Base-by-base conservation (phyloP, 2,797 vertebrate genomes). In the Mus caroli region DNA sequence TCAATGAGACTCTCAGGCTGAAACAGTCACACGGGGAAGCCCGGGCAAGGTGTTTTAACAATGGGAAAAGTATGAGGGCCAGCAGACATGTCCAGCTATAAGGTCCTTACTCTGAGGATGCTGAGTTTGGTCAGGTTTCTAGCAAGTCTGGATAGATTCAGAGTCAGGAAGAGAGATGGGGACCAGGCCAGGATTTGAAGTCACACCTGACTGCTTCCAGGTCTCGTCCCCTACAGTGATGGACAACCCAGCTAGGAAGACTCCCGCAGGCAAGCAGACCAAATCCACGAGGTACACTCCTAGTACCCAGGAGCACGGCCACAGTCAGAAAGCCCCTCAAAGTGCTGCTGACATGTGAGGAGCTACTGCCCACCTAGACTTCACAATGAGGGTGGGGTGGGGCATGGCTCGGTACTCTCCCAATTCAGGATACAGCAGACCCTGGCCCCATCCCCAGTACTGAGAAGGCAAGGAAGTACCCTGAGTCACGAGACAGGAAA, bases 111-210 rank as follows among this genome's bases (percentile, higher is more conserved):
- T 73, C 56, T 20, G 2, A 22, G 37, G 26, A 20, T 67, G 17
- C 4, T 15, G 3, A 50, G 24, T 19, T 9, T 3, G 5, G 37
- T 34, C 12, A 43, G 40, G n/a, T 50, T 67, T 58, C 60, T 10
- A 58, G 64, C 19, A 43, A 50, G 31, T 67, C 54, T 82, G 79
- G 37, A 62, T 4, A 40, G 82, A 89, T n/a, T 67, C 75, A 37
- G 60, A 99, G 98, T 99, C 99, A 98, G 99, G 75, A 99, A 98
- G 40, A 99, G 99, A n/a, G 99, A 99, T 99, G 99, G 91, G 99
- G 98, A 93, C 99, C 99, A 98, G 99, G 99, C 98, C 98, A 99
- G 52, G 99, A 99, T 77, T 52, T 91, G 88, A 91, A 78, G 60
- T 54, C 46, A 43, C 2, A 4, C 50, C 40, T 84, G 28, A 90